Conservation (phyloP, 2,113 vertebrate species). For the Tapirus terrestris region DNA sequence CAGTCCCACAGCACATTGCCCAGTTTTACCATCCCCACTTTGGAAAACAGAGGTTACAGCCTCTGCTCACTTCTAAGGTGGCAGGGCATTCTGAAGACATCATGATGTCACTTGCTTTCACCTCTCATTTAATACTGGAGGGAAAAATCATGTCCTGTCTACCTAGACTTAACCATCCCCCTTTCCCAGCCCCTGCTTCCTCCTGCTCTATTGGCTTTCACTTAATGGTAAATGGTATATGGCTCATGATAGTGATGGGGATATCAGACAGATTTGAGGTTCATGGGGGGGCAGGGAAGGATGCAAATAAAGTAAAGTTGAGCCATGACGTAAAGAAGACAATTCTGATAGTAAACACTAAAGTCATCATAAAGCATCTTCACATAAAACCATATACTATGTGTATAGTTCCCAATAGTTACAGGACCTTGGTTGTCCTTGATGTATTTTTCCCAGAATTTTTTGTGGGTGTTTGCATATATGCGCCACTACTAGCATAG, state of each 20-base stretch:
- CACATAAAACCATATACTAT: not conserved
- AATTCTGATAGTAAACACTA: not conserved
- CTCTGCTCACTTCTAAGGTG: not conserved
- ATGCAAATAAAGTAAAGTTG: not conserved
- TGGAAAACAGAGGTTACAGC: not conserved
- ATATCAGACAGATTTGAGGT: not conserved
- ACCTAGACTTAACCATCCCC: rapidly evolving
- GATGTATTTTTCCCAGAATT: not conserved
- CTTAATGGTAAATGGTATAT: not conserved
- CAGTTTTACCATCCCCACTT: not conserved
- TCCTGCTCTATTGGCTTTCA: not conserved
- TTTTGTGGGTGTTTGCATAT: not conserved
- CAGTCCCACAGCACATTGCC: not conserved
- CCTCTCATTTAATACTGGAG: not conserved
- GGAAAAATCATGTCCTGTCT: not conserved
- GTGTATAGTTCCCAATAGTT: not conserved
- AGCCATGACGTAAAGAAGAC: not conserved
- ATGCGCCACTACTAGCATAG: not conserved
- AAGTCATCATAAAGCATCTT: not conserved
- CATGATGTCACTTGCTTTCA: not conserved
- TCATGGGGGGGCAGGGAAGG: not conserved
- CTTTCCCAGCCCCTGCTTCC: not conserved
- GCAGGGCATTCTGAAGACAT: not conserved
- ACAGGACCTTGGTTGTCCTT: not conserved
- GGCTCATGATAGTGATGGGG: not conserved